A percentile compares a stretch with the other conserved stretches of the same genome.
Evolutionary conservation across 2,113 vertebrate genomes (phyloP).

Genomic region (Oostethus manadensis): DNA sequence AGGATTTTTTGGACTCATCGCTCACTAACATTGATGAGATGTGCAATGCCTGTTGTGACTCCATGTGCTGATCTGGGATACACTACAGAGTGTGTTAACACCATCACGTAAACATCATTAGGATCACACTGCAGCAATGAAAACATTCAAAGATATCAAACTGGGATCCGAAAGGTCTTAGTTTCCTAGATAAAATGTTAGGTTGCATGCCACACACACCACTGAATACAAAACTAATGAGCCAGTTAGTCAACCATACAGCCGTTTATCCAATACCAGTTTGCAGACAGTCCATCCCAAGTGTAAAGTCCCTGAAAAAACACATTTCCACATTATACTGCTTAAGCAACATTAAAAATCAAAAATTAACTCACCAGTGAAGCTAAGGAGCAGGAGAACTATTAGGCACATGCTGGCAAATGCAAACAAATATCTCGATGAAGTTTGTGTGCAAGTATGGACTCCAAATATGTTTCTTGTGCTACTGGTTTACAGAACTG

Average conservation of each 20-base stretch:
- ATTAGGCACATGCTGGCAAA: constrained; percentile 57
- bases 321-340: neutral
- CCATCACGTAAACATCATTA: neutral
- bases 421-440: neutral
- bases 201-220: neutral
- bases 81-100: too few relatives aligned
- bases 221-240: neutral
- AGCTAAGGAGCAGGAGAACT: constrained; percentile 40
- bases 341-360: neutral
- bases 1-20: too few relatives aligned
- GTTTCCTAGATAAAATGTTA: neutral
- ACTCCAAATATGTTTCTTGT: constrained; percentile 5
- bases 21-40: too few relatives aligned
- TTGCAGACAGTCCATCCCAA: neutral
- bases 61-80: too few relatives aligned
- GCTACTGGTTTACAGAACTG: constrained; percentile 21
- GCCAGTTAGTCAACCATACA: neutral
- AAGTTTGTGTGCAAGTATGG: constrained; percentile 9
- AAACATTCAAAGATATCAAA: constrained; percentile 1
- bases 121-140: neutral
- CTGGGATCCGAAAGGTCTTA: neutral
- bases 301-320: neutral
- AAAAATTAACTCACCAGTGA: constrained; percentile 65
- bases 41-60: too few relatives aligned
- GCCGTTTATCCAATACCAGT: neutral